Base-by-base conservation (phyloP, 2,888 invertebrate species). In the Bugula neritina region DNA sequence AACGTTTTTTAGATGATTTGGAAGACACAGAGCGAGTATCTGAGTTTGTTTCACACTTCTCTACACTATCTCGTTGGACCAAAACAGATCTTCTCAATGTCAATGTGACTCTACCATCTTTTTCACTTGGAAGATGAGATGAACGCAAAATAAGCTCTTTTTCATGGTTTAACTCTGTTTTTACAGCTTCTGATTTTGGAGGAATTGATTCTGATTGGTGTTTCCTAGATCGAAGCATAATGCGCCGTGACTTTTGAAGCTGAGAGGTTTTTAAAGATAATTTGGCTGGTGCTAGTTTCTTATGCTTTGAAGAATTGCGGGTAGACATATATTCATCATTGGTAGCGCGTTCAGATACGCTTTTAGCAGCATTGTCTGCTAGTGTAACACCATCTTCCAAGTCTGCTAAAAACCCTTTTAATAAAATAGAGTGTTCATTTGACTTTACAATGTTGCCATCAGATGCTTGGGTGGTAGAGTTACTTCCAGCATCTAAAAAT, bases 121-220 rank as follows among this genome's bases (percentile, higher is more conserved):
- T 25, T 31, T 63, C 63, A 63, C 63, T 63, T 10, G 63, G 63
- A 17, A 63, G 31, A 63, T 63, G 63, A 25, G 63, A 25, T 13
- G 63, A 63, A 13, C 63, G 21, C 31, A 63, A n/a, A 21, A 63
- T 27, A 5, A 63, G 31, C 31, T 63, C 25, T 63, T 31, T 63
- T 5, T 5, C 5, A 21, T 57, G 17, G 10, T 57, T 21, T 52
- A 10, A 17, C 52, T 17, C 52, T 52, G 10, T 52, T 52, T n/a
- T n/a, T n/a, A n/a, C n/a, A n/a, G n/a, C n/a, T 5, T 17, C 43
- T 17, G 17, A 5, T 43, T 43, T 43, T 43, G 43, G 43, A 43
- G 43, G 43, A 43, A 43, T 5, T 10, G 5, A 10, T 5, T 43
- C 43, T 17, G 10, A 17, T 17, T 43, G 43, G 43, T 10, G 43